Base-by-base conservation (phyloP, 2,888 invertebrate species). In the Pollenia griseotomentosa region DNA sequence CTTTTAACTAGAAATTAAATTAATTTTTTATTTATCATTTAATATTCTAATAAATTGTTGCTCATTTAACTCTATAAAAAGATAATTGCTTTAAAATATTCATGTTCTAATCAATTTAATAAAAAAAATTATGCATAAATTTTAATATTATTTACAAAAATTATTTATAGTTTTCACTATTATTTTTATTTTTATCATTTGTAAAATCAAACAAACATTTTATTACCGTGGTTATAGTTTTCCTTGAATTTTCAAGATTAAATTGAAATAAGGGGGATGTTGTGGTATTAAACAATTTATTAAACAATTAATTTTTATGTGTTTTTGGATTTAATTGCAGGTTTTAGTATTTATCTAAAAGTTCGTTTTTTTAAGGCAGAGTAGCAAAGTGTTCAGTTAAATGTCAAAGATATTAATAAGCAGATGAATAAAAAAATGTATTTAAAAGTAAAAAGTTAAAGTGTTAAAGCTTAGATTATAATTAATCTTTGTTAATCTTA, bases 221-320 rank as follows among this genome's bases (percentile, higher is more conserved):
- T 46, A 77, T 63, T 63, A 63, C 12, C 77, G 55, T 65, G 63
- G 63, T 55, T 71, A 77, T 5, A 53, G n/a, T 75, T 84, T 85
- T 81, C 75, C 80, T 81, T 85, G 85, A 85, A 81, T 81, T 65
- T 81, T 80, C 57, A 51, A 81, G 51, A 78, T 83, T 78, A 68
- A n/a, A 51, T 68, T 44, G 16, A 71, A 83, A 73, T 71, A 63
- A 66, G 11, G 14, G 66, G 77, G 77, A 81, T 65, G 63, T 57
- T 85, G 85, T 61, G 68, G 81, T 51, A 59, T 59, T 79, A 55
- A 80, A 71, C 63, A 78, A 83, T 71, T 78, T 78, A 83, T 73
- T 83, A 73, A 83, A 53, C 46, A 68, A 83, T 82, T 75, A 75
- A 68, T 82, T 75, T 44, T 66, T 51, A 46, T 68, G 44, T 61